Evolutionary conservation across 2,888 invertebrate genomes (phyloP), one percentile per base, ranked within the genome.

Genomic region (Protonemura montana): DNA sequence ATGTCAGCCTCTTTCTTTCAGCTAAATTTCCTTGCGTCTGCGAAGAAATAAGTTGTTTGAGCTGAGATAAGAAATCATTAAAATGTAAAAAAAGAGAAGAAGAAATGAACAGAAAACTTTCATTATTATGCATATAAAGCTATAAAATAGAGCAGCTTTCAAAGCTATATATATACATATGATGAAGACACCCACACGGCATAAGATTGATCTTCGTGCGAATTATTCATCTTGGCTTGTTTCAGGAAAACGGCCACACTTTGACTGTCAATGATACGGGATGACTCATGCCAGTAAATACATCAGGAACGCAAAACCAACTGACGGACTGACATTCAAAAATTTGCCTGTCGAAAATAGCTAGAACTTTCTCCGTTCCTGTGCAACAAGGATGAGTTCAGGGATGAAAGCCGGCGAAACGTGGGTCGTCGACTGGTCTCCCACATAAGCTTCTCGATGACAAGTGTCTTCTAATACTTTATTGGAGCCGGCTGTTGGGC

Each of bases 401-500:
- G 21, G 21, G 6, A 16, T 13, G 59, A 21, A 59, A 59, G 13
- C 59, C 59, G 59, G 2, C 13, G 59, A 59, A 59, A 59, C 13
- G 59, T 16, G 21, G 21, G 59, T 3, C 59, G 13, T 59, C 59
- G 59, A 59, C 21, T 1, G 21, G 59, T 21, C 59, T 13, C 59
- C 59, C 59, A 59, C 21, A 59, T 59, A 59, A 59, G 59, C 59
- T 59, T 59, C 13, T 21, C 59, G 59, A 21, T 59, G 59, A 59
- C 59, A 59, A 59, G 59, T 59, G 59, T 59, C 59, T 59, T 10
- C 59, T 59, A 59, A 59, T 59, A 59, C 59, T 59, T 59, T 59
- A 59, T 59, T 59, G 59, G 21, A 59, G 21, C 59, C 59, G 59
- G 59, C 59, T 59, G 41, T 41, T n/a, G 59, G 13, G 59, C 21